phyloP scores from a whole-genome alignment of 2,113 vertebrate species.

The Zosterops lateralis region DNA sequence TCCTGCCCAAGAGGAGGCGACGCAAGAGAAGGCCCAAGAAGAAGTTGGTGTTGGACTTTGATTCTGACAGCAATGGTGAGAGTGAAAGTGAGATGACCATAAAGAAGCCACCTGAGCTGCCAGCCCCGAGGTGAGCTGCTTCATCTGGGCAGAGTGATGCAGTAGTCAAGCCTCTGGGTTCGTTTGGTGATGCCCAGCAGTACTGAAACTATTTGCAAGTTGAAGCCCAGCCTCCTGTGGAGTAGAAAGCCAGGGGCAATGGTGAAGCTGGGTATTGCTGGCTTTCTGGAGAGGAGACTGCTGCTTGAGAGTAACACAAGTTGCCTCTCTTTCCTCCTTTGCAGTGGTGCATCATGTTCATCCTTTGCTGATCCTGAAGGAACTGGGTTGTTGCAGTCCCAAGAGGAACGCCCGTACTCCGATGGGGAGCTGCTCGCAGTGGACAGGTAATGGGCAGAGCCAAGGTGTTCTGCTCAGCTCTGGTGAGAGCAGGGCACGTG shows the following conservation, averaged over 20 bases:
- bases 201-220: neutral
- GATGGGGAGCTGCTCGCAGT: constrained; percentile 76
- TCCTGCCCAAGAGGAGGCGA: constrained; percentile 69
- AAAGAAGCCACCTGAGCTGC: constrained; percentile 21
- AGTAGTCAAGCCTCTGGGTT: neutral
- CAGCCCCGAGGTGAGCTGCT: constrained; percentile 65
- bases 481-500: neutral
- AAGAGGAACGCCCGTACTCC: constrained; percentile 74
- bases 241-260: neutral
- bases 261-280: neutral
- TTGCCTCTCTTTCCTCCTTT: neutral
- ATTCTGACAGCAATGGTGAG: constrained; percentile 76
- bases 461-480: neutral
- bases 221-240: neutral
- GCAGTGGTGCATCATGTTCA: constrained; percentile 76
- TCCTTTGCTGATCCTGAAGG: constrained; percentile 67
- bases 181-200: neutral
- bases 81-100: constrained; percentile 28
- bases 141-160: neutral
- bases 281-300: neutral
- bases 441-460: constrained; percentile 69
- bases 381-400: neutral
- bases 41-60: constrained; percentile 56
- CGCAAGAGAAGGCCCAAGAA: constrained; percentile 74
- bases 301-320: neutral